These are phyloP conservation scores for Liparis tanakae DNA, from an alignment of 2,797 vertebrate genomes.

Conservation along the genomic window DNA sequence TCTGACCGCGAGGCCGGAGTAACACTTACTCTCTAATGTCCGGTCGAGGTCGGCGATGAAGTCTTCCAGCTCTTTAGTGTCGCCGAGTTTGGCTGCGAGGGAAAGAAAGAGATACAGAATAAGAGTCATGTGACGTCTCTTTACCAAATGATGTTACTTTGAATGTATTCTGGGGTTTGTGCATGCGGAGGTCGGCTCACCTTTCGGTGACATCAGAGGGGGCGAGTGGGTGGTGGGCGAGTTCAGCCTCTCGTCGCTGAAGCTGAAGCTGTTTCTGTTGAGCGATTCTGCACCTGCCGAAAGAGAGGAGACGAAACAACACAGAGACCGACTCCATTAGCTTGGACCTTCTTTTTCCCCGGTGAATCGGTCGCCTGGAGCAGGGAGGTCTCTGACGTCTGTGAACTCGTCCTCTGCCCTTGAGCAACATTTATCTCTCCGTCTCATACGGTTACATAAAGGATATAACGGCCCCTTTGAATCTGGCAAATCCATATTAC, in stretches of 20 bases:
- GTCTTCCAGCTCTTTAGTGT: constrained; percentile 98
- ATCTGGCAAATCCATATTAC: constrained; percentile 44
- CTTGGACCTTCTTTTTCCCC: background rate
- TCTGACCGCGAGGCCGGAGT: constrained; percentile 41
- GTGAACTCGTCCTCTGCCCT: background rate
- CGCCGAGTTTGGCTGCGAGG: constrained; percentile 92
- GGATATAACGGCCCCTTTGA: constrained; percentile 46
- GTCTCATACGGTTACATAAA: constrained; percentile 21
- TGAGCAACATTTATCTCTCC: constrained; percentile 5
- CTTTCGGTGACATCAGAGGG: constrained; percentile 85
- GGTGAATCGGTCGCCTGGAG: background rate
- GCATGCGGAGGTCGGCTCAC: constrained; percentile 67
- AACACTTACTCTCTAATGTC: constrained; percentile 93
- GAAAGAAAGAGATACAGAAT: background rate
- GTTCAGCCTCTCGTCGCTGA: constrained; percentile 95
- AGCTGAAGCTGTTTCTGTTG: constrained; percentile 92
- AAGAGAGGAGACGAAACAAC: constrained; percentile 1
- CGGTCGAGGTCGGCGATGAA: constrained; percentile 97
- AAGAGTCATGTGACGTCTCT: background rate
- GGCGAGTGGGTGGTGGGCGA: constrained; percentile 85
- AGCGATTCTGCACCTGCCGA: constrained; percentile 91
- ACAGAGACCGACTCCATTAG: background rate
- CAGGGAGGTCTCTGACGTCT: background rate
- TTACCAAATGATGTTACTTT: background rate
- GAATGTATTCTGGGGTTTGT: no score